Evolutionary conservation across 2,797 vertebrate species (phyloP).

Genomic region (Antrozous pallidus): DNA sequence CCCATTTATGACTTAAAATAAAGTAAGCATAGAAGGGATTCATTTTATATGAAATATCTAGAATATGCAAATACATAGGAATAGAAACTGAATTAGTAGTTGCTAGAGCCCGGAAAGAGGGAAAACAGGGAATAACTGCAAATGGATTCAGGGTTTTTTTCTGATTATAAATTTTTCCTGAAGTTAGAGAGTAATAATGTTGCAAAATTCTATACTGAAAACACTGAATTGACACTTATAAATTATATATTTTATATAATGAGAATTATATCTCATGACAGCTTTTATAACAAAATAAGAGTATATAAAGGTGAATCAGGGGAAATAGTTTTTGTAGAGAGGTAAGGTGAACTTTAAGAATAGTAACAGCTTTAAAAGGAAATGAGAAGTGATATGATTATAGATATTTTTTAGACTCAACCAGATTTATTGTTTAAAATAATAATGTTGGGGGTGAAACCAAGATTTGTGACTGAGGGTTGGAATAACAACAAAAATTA

Average conservation of each 20-base stretch:
- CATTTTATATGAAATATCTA: neutral
- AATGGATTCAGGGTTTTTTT: neutral
- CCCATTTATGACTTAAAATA: neutral
- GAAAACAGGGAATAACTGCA: neutral
- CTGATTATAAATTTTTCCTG: neutral
- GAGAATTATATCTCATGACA: neutral
- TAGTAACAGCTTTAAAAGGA: neutral
- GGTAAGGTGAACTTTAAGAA: neutral
- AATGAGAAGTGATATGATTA: neutral
- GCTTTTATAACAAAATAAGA: neutral
- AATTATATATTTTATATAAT: neutral
- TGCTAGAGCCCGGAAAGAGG: neutral
- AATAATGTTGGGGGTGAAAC: neutral
- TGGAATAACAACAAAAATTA: neutral
- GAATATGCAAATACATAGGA: neutral
- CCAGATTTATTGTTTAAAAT: neutral
- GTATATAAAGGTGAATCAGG: neutral
- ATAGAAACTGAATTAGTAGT: neutral
- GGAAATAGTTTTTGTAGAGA: neutral
- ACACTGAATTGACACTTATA: neutral
- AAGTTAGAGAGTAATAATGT: neutral
- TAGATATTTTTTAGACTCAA: neutral
- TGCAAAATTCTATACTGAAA: neutral
- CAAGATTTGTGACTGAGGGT: neutral
- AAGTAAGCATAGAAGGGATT: neutral